phyloP scores from a whole-genome alignment of 2,888 invertebrate species.

The Rhorus exstirpatorius region DNA sequence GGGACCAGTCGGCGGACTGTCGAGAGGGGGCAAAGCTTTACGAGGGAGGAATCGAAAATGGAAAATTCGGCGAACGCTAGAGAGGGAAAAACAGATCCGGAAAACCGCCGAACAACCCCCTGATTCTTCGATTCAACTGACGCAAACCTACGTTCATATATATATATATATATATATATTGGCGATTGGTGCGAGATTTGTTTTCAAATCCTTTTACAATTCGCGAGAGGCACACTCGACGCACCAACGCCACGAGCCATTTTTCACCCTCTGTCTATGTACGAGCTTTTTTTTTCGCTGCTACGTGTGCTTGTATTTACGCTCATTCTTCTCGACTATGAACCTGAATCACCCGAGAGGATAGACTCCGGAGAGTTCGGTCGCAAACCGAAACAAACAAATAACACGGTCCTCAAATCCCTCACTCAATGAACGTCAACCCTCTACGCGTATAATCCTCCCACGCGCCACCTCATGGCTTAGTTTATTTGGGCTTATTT shows the following conservation, averaged over 20 bases:
- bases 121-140: conserved; percentile 83
- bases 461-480: conserved; percentile 22
- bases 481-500: conserved; percentile 28
- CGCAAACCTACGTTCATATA: conserved; percentile 6
- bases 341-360: conserved; percentile 80
- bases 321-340: conserved; percentile 64
- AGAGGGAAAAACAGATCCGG: conserved; percentile 68
- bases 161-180: conserved; percentile 50
- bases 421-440: conserved; percentile 28
- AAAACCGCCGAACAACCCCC: conserved; percentile 82
- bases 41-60: conserved; percentile 77
- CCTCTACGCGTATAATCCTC: conserved; percentile 45
- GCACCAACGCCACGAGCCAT: conserved; percentile 64
- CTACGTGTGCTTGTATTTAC: conserved; percentile 41
- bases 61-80: conserved; percentile 80
- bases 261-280: conserved; percentile 44
- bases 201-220: conserved; percentile 86
- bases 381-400: conserved; percentile 9
- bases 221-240: conserved; percentile 74
- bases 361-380: conserved; percentile 74
- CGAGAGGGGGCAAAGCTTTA: conserved; percentile 67
- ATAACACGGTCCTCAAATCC: background rate
- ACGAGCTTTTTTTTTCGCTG: conserved; percentile 9
- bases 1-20: conserved; percentile 18
- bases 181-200: conserved; percentile 83